phyloP scores from a whole-genome alignment of 2,888 invertebrate genomes.

The Clepsis dumicolana region DNA sequence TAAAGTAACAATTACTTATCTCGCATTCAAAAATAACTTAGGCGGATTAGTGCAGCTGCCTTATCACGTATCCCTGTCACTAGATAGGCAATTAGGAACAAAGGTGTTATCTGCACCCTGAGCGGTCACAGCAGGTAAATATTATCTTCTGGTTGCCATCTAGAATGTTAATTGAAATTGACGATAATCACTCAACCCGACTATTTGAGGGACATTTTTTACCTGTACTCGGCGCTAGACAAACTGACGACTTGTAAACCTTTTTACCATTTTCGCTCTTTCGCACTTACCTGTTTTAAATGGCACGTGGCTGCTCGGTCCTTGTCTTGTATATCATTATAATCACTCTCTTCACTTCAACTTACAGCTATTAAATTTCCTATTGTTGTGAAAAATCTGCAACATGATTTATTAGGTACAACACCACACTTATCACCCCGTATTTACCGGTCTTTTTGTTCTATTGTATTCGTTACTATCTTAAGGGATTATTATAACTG shows the following conservation, averaged over 20 bases:
- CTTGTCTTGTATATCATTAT: too few species aligned
- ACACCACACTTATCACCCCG: not conserved
- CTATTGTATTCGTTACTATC: not conserved
- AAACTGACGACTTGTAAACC: not conserved
- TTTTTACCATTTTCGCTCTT: not conserved
- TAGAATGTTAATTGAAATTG: not conserved
- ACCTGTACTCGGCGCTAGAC: constrained; percentile 1
- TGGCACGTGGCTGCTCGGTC: not conserved
- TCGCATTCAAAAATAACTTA: not conserved
- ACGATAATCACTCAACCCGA: not conserved
- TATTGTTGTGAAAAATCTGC: constrained; percentile 4
- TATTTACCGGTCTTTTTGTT: not conserved
- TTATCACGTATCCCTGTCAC: not conserved
- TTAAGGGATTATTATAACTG: not conserved
- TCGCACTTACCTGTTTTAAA: not conserved
- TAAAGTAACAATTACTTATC: constrained; percentile 3
- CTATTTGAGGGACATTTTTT: not conserved
- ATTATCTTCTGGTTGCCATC: not conserved
- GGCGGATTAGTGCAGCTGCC: not conserved
- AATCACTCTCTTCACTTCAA: not conserved
- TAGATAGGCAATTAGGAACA: constrained; percentile 2
- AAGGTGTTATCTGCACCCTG: not conserved
- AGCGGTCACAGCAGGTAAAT: not conserved
- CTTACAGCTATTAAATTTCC: not conserved
- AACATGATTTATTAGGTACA: not conserved